Evolutionary conservation across 53 echinoderm and acorn worm species (phyloP), one percentile per base, ranked within the genome.

Genomic region (Crossaster papposus): DNA sequence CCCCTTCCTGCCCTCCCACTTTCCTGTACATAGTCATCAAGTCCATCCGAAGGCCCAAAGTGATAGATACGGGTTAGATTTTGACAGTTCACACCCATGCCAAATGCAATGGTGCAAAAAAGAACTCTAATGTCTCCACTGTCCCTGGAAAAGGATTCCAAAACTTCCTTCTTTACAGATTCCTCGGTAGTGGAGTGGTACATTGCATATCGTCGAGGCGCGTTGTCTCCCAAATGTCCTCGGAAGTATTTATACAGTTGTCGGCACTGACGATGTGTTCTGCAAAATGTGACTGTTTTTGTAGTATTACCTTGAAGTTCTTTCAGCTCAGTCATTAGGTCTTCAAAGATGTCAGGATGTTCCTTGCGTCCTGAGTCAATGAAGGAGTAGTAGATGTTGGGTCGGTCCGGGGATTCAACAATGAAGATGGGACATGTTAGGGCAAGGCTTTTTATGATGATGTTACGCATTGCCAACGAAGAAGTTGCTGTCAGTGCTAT

Each of bases 401-500:
- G 51, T 82, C 90, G 65, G 53, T 90, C 90, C 30, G 90, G 90
- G 37, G 90, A 90, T 82, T 81, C 55, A 37, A 70, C 23, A 30
- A 90, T 81, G 30, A 31, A 29, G 37, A 38, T 38, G 24, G 30
- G 31, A 18, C 34, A 51, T 13, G 64, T 51, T n/a, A 90, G 33
- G 20, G 73, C 72, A 3, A 90, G 90, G 70, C 72, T 54, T 31
- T 82, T 51, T 2, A 81, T 81, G 20, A 90, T 71, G 35, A 24
- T 34, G 32, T 50, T 31, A 51, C 70, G 81, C 23, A 90, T 72
- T 29, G 50, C 35, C 36, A 54, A 44, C 9, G 90, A 81, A 30
- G 90, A 81, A 30, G 90, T 90, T 32, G 90, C 90, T 44, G 90
- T 90, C 9, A 90, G 58, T 36, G 90, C 90, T 5, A 90, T 36